Conservation (phyloP, 2,888 invertebrate genomes). For the Frankliniella fusca region DNA sequence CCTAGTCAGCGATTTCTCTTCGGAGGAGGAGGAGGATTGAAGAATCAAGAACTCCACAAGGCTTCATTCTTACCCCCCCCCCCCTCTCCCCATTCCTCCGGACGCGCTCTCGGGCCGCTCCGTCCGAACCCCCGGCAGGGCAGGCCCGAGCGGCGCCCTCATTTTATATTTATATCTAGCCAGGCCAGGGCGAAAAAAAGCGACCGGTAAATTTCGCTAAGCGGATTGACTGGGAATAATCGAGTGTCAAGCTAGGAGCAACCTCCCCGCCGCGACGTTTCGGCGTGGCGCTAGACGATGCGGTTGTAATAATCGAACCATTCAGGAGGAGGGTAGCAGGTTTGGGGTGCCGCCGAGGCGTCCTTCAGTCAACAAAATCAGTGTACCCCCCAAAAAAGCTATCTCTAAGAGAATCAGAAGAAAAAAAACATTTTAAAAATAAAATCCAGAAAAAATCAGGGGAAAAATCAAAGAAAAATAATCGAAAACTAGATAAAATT, state of each 20-base stretch:
- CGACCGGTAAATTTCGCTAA: background rate
- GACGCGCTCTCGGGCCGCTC: background rate
- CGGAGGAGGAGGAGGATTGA: conserved; percentile 16
- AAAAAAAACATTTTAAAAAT: too few species aligned
- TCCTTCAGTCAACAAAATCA: too few species aligned
- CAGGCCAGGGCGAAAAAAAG: background rate
- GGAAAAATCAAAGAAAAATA: too few species aligned
- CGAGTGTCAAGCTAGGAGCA: conserved; percentile 17
- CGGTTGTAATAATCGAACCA: too few species aligned
- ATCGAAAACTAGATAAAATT: too few species aligned
- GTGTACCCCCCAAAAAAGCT: too few species aligned
- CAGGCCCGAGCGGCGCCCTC: background rate
- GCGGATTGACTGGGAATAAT: conserved; percentile 10
- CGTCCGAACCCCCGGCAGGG: too few species aligned
- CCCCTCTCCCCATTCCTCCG: background rate
- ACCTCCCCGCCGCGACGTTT: background rate
- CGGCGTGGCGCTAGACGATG: background rate
- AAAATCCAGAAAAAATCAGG: too few species aligned
- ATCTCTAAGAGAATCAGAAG: too few species aligned
- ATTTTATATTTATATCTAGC: background rate
- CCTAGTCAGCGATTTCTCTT: conserved; percentile 9
- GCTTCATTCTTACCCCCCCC: background rate
- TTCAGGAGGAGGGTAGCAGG: too few species aligned
- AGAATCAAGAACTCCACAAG: conserved; percentile 15
- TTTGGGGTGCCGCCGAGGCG: background rate